A percentile compares a stretch with the other conserved stretches of the same genome.
Conservation (phyloP, 2,797 vertebrate genomes). For the Sitta carolinensis region DNA sequence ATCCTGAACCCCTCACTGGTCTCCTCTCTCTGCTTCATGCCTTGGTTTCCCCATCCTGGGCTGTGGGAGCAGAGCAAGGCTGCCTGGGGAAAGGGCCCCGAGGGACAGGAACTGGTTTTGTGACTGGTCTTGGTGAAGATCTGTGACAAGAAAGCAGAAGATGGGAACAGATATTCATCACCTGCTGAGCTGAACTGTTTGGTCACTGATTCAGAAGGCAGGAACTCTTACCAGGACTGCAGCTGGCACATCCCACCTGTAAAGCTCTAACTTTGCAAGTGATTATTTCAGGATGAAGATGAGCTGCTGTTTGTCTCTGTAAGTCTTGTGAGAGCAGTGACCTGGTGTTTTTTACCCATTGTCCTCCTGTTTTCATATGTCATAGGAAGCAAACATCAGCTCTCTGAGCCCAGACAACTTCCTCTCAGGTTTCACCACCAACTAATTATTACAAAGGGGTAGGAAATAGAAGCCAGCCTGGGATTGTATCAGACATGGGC, state of each 20-base stretch:
- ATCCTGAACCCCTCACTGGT: neutral
- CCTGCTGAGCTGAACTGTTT: neutral
- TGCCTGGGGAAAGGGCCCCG: accelerated
- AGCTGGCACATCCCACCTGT: neutral
- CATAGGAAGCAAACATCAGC: neutral
- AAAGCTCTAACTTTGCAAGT: neutral
- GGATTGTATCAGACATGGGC: neutral
- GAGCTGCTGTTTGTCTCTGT: neutral
- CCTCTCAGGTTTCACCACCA: constrained; percentile 37
- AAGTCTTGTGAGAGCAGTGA: neutral
- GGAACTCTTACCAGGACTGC: neutral
- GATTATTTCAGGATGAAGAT: neutral
- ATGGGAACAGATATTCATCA: neutral
- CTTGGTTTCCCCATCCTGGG: too few relatives aligned
- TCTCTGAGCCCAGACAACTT: neutral
- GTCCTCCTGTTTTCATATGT: neutral
- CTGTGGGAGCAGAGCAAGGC: neutral
- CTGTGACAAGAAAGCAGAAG: neutral
- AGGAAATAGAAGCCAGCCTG: constrained; percentile 12
- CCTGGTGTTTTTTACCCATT: neutral
- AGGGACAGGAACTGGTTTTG: neutral
- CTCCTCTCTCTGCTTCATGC: neutral
- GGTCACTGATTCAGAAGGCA: neutral
- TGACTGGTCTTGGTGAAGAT: neutral
- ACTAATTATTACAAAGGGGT: neutral